Base-by-base conservation (phyloP, 2,797 vertebrate species). In the Anas capensis region DNA sequence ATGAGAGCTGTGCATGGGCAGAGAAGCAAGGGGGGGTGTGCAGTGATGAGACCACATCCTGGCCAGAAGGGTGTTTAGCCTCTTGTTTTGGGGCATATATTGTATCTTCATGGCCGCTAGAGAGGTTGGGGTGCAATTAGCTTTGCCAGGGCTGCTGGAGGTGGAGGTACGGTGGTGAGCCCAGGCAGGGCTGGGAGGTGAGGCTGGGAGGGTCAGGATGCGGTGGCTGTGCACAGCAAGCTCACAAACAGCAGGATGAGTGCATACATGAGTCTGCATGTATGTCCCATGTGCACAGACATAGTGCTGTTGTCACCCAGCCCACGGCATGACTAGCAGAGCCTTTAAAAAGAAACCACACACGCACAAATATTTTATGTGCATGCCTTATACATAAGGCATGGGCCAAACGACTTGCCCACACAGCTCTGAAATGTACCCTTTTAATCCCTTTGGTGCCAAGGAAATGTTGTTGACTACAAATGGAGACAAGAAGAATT, bases 321-420 rank as follows among this genome's bases (percentile, higher is more conserved):
- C 90, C 92, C 95, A 93, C 82, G 8, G 90, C 87, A 87, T 91
- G 73, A 92, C 76, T 95, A 96, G 94, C 87, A 70, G 57, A 92
- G 92, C 40, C 85, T 97, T 96, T 92, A 92, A 95, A 97, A 96
- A 95, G 94, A 94, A 97, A 88, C 86, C 85, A 92, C 90, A 79
- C 86, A 82, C 86, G 85, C 93, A 86, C 64, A 96, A 95, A 88
- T 96, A 96, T 96, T 96, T 91, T 92, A 90, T 91, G 86, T 96
- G 90, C 83, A 73, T 95, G 92, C 75, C 78, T 97, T 89, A 76
- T 82, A 92, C 79, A 86, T 89, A 93, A 95, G 90, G 96, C 89
- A 95, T 87, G 86, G 88, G 93, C 93, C 95, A 97, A 96, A 88
- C 4, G 29, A 62, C 56, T 82, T 94, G 90, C 97, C 94, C 93